Evolutionary conservation across 2,888 invertebrate species (phyloP).

Genomic region (Cheilosia grossa): DNA sequence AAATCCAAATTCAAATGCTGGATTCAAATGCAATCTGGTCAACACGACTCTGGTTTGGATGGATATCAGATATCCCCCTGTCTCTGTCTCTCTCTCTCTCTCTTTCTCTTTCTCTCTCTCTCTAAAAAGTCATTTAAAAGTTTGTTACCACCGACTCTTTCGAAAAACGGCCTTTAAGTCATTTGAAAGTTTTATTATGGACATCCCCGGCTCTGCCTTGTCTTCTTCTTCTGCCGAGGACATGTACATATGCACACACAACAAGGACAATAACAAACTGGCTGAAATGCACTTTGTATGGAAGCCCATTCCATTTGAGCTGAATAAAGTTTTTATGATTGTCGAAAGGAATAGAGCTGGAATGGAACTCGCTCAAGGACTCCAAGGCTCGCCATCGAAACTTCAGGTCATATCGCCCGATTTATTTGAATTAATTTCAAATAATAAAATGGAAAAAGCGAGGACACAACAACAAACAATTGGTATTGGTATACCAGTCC

Average conservation of each 20-base stretch:
- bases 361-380: conserved; percentile 6
- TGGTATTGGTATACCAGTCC: neutral
- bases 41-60: conserved; percentile 53
- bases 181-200: conserved; percentile 73
- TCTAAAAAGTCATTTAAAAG: conserved; percentile 72
- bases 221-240: conserved; percentile 16
- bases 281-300: conserved; percentile 58
- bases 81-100: neutral
- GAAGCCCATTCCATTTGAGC: conserved; percentile 2
- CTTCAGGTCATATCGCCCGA: conserved; percentile 66
- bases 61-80: conserved; percentile 53
- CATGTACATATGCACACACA: conserved; percentile 1
- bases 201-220: conserved; percentile 49
- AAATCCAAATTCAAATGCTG: conserved; percentile 11
- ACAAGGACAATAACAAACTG: conserved; percentile 53
- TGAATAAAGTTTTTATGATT: conserved; percentile 53
- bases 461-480: conserved; percentile 25
- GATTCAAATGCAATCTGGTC: conserved; percentile 34
- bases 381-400: neutral
- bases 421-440: conserved; percentile 74
- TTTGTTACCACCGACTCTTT: conserved; percentile 20
- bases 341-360: conserved; percentile 13
- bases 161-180: conserved; percentile 67
- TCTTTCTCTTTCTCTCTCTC: neutral
- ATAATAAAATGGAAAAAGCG: conserved; percentile 59